Evolutionary conservation across 2,797 vertebrate species (phyloP).

Genomic region (Tachyglossus aculeatus): DNA sequence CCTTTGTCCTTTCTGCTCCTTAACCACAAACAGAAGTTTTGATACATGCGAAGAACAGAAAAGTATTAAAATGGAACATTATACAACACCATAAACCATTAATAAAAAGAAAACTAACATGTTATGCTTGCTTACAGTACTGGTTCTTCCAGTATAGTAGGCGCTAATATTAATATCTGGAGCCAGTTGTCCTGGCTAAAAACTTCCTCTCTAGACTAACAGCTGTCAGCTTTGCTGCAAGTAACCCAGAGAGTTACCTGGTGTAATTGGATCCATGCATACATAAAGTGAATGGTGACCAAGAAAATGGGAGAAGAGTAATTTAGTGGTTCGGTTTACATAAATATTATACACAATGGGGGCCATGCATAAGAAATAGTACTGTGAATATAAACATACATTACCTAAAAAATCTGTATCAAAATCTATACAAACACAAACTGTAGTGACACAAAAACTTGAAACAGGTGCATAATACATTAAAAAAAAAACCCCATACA

Average conservation of each 20-base stretch:
- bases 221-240: not conserved
- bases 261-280: not conserved
- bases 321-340: not conserved
- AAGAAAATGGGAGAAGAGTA: not conserved
- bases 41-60: too few relatives aligned
- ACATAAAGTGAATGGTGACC: not conserved
- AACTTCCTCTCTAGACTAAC: not conserved
- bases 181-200: not conserved
- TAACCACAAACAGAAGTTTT: not conserved
- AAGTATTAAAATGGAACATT: too few relatives aligned
- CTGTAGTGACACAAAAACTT: slow-evolving; percentile 44
- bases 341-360: slow-evolving; percentile 8
- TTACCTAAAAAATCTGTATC: slow-evolving; percentile 25
- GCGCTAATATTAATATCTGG: not conserved
- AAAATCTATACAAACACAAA: slow-evolving; percentile 58
- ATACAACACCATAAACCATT: not conserved
- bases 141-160: not conserved
- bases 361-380: not conserved
- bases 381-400: not conserved
- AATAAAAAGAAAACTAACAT: not conserved
- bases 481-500: not conserved
- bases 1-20: not conserved
- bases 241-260: not conserved
- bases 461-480: not conserved
- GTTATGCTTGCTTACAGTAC: slow-evolving; percentile 24